Evolutionary conservation across 1,140 invertebrate species (phyloP), one percentile per base, ranked within the genome.

Genomic region (Aethina tumida): DNA sequence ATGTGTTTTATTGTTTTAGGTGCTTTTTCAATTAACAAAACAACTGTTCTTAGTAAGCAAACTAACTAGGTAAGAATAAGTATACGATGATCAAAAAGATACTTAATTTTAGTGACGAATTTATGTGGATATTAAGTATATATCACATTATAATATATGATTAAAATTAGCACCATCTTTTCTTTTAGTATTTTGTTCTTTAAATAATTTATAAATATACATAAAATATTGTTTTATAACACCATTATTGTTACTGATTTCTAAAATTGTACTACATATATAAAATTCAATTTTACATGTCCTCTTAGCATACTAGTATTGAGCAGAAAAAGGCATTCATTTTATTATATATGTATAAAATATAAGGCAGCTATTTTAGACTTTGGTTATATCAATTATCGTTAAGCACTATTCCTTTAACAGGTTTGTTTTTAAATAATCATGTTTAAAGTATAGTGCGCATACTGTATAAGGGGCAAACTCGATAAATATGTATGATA

Each of bases 341-440:
- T 29, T 38, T 25, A 31, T 34, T 35, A 35, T 12, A 35, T 14
- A 17, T 35, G n/a, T n/a, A n/a, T n/a, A n/a, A n/a, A 47, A 38
- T 38, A 43, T 37, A 47, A 42, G 44, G 44, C 44, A 47, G 44
- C 44, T 47, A 47, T 33, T 36, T 26, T 39, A 41, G 33, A 42
- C 41, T 37, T 43, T 43, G 36, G 36, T 43, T 34, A 38, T 34
- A 3, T 17, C 28, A 27, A 27, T 27, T 24, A 12, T 33, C 22
- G 20, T 21, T 10, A 33, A 9, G 31, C n/a, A 9, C 31, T 21
- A 19, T 17, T 33, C 20, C 1, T 33, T 16, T 20, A 13, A 16
- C 22, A 33, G n/a, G 22, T 9, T 16, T 20, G 14, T 21, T 12
- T 21, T 10, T 13, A 13, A 13, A 7, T 13, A 5, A 10, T 28